Evolutionary conservation across 1,140 invertebrate species (phyloP).

Genomic region (Pseudomyrmex pallidus): DNA sequence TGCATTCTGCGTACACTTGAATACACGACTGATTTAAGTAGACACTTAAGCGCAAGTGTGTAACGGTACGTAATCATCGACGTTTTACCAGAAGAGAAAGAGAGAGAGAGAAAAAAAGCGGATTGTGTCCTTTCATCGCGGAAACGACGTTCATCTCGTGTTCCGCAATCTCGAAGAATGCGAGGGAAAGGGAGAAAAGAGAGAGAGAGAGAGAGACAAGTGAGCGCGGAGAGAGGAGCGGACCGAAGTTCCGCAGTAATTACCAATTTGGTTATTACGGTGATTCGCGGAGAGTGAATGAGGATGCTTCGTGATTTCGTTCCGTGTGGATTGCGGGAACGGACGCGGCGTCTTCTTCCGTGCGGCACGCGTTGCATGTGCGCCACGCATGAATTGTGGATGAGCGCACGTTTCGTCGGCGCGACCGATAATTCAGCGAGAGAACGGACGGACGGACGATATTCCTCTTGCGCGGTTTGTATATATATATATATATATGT

Average conservation of each 20-base stretch:
- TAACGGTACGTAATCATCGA: slow-evolving; percentile 47
- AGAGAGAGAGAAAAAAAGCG: neutral
- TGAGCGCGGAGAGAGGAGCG: slow-evolving; percentile 18
- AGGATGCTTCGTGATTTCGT: slow-evolving; percentile 65
- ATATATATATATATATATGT: neutral
- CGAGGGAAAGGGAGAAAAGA: slow-evolving; percentile 40
- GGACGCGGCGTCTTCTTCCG: neutral
- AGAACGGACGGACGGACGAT: slow-evolving; percentile 6
- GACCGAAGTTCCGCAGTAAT: slow-evolving; percentile 71
- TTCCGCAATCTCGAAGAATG: slow-evolving; percentile 50
- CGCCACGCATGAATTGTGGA: slow-evolving; percentile 1
- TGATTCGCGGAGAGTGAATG: slow-evolving; percentile 63
- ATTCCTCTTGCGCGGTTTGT: neutral
- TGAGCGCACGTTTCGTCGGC: neutral
- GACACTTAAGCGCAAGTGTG: slow-evolving; percentile 19
- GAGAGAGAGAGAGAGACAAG: slow-evolving; percentile 32
- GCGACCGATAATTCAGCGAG: slow-evolving; percentile 40
- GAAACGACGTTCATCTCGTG: slow-evolving; percentile 55
- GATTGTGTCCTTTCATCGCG: neutral
- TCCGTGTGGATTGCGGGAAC: slow-evolving; percentile 25
- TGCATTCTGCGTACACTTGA: slow-evolving; percentile 7
- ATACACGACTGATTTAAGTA: slow-evolving; percentile 50
- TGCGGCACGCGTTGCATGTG: slow-evolving; percentile 25
- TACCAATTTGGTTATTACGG: slow-evolving; percentile 76
- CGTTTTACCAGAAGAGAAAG: neutral